phyloP scores from a whole-genome alignment of 2,113 vertebrate genomes.

The Labeo catla region DNA sequence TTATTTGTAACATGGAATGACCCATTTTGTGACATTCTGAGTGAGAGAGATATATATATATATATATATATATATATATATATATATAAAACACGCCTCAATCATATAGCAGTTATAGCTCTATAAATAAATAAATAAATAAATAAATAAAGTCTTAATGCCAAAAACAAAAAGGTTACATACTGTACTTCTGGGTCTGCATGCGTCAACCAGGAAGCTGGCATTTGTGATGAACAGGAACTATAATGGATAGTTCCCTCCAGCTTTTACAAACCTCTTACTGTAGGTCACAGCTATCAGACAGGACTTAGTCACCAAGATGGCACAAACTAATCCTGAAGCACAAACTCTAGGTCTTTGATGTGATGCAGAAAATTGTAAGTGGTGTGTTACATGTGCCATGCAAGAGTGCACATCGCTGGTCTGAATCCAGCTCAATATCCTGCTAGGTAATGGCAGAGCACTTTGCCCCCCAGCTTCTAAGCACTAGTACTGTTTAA shows the following conservation, averaged over 20 bases:
- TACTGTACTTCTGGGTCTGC: neutral
- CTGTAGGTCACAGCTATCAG: neutral
- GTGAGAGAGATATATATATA: no score
- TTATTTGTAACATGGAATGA: neutral
- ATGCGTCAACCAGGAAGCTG: neutral
- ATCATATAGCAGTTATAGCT: neutral
- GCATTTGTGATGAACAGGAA: neutral
- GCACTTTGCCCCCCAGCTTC: slow-evolving; percentile 33
- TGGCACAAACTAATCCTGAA: slow-evolving; percentile 1
- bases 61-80: no score
- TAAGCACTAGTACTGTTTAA: slow-evolving; percentile 29
- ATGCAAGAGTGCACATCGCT: slow-evolving; percentile 32
- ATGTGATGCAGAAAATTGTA: slow-evolving; percentile 35
- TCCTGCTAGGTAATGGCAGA: slow-evolving; percentile 16
- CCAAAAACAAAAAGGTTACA: neutral
- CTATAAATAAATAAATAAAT: neutral
- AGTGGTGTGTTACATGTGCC: neutral
- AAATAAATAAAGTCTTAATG: neutral
- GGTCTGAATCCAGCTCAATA: slow-evolving; percentile 15
- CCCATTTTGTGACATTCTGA: neutral
- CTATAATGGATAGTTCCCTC: slow-evolving; percentile 1
- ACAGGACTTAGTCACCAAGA: neutral
- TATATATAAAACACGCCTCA: no score
- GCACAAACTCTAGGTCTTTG: neutral
- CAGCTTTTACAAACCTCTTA: slow-evolving; percentile 17